Percentiles rank a stretch among this genome's conserved stretches.
phyloP scores from a whole-genome alignment of 2,888 invertebrate species.

The Ariolimax columbianus region DNA sequence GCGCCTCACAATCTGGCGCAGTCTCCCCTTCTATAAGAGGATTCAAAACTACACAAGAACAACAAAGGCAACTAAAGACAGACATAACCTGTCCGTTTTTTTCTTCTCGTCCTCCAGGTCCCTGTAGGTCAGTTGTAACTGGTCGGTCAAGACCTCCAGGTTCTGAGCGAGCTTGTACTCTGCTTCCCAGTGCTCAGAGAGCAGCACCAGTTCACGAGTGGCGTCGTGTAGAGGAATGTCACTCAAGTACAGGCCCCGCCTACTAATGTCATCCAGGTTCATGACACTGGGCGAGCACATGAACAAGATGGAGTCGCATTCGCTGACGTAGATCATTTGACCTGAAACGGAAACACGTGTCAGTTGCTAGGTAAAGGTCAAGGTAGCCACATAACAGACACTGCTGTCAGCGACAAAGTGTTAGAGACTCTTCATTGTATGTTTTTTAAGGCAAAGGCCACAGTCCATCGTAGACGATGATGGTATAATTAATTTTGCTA shows the following conservation, averaged over 20 bases:
- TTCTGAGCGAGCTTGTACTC: constrained; percentile 96
- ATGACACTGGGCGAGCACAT: constrained; percentile 96
- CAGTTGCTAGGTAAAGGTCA: too few relatives aligned
- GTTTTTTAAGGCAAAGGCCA: too few relatives aligned
- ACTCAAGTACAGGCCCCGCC: constrained; percentile 93
- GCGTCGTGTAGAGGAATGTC: constrained; percentile 97
- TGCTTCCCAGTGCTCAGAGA: constrained; percentile 97
- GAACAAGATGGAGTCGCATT: constrained; percentile 92
- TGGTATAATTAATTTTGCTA: too few relatives aligned
- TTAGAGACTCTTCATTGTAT: too few relatives aligned
- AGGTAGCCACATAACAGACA: too few relatives aligned
- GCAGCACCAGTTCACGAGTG: constrained; percentile 93
- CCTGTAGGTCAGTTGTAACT: constrained; percentile 94
- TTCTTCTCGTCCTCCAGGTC: constrained; percentile 95
- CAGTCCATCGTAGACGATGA: too few relatives aligned
- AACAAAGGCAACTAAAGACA: too few relatives aligned
- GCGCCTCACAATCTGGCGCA: too few relatives aligned
- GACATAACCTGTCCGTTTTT: constrained; percentile 91
- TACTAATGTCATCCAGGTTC: constrained; percentile 94
- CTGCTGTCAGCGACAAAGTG: too few relatives aligned
- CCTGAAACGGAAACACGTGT: constrained; percentile 81
- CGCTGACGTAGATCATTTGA: constrained; percentile 95
- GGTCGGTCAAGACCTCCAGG: constrained; percentile 94
- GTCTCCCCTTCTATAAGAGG: too few relatives aligned
- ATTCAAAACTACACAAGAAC: too few relatives aligned